Base-by-base conservation (phyloP, 2,797 vertebrate genomes). In the Pipistrellus kuhlii region DNA sequence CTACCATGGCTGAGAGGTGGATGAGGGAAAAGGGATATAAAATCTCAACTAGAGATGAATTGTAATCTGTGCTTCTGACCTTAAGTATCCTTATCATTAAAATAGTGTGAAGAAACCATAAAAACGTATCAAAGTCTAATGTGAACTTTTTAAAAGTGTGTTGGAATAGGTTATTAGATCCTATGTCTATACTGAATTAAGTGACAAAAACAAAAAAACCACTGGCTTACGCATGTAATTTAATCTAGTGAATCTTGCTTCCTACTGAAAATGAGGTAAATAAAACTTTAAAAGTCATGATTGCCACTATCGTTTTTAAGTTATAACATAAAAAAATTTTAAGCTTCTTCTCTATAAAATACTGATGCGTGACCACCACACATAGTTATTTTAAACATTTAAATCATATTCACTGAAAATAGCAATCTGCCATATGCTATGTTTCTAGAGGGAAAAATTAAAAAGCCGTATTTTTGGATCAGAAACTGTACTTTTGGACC, bases 351-450 rank as follows among this genome's bases (percentile, higher is more conserved):
- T 32, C 44, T 87, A n/a, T 55, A 78, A 81, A 89, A 62, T 53
- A 72, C 2, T 8, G 11, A 80, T 23, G 51, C 13, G 14, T 55
- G 72, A 94, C 15, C 90, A 46, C 78, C 64, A 91, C 23, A 20
- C 0, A 75, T 0, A 62, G n/a, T 21, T 48, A 90, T 64, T 94
- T 78, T 59, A 83, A 93, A 62, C 23, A 44, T 86, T 75, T 21
- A 66, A 88, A 51, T 78, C 59, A 86, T 20, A 51, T 12, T 85
- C 78, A 71, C 27, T 84, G 80, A 84, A 93, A 90, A 72, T 32
- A 80, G 44, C 35, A 27, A 62, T 0, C 3, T 41, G 27, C 66
- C 71, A 55, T 55, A 75, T n/a, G 38, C 64, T 62, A 20, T 10
- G 0, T 11, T 80, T 15, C 5, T 76, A 71, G 59, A 59, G 57